A percentile compares a stretch with the other conserved stretches of the same genome.
phyloP scores from a whole-genome alignment of 2,888 invertebrate genomes.

The Meteorus colon region DNA sequence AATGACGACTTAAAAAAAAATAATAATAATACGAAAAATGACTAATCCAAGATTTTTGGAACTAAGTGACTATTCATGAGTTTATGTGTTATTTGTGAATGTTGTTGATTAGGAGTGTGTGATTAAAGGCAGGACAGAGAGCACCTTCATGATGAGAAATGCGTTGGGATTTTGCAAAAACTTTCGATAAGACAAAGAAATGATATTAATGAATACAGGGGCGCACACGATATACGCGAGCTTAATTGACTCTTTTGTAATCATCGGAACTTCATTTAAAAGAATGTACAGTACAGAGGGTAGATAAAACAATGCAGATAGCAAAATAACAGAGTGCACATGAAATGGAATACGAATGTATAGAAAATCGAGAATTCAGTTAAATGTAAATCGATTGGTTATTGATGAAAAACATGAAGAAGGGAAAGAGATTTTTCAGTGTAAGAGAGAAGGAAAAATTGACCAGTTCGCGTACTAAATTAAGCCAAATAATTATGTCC shows the following conservation, averaged over 20 bases:
- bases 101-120: slow-evolving; percentile 23
- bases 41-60: not conserved
- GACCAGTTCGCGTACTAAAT: slow-evolving; percentile 64
- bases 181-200: not conserved
- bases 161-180: not conserved
- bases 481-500: slow-evolving; percentile 62
- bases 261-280: not conserved
- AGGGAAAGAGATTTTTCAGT: slow-evolving; percentile 29
- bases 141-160: not conserved
- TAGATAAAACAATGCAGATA: slow-evolving; percentile 18
- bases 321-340: not conserved
- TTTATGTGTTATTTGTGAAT: slow-evolving; percentile 31
- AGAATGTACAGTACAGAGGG: slow-evolving; percentile 19
- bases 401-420: slow-evolving; percentile 14
- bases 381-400: slow-evolving; percentile 9
- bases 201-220: slow-evolving; percentile 35
- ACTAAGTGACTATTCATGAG: slow-evolving; percentile 25
- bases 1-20: slow-evolving; percentile 42
- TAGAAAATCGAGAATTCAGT: slow-evolving; percentile 18
- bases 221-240: slow-evolving; percentile 43
- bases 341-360: not conserved
- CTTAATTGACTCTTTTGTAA: slow-evolving; percentile 25
- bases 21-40: slow-evolving; percentile 18
- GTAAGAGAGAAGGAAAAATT: slow-evolving; percentile 33
- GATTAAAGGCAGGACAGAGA: not conserved